phyloP scores from a whole-genome alignment of 2,113 vertebrate species.

The Mustelus asterias region DNA sequence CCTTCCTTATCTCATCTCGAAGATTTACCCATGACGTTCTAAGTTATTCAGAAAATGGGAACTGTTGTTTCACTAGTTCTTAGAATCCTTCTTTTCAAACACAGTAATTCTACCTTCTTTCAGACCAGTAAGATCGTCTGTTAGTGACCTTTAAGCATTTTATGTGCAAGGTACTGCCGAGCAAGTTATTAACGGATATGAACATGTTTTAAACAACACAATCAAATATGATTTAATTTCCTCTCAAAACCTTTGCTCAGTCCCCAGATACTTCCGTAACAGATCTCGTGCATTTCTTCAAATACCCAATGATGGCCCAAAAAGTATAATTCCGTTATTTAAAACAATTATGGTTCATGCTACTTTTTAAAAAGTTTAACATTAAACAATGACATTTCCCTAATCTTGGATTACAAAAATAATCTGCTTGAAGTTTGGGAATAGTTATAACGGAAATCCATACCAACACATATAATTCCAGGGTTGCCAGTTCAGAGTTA shows the following conservation, averaged over 20 bases:
- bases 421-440: not conserved
- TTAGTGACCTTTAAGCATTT: not conserved
- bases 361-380: not conserved
- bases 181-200: not conserved
- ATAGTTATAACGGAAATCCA: not conserved
- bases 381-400: constrained; percentile 5
- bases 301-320: not conserved
- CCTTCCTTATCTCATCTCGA: not conserved
- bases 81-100: not conserved
- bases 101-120: not conserved
- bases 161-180: not conserved
- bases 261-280: too few relatives aligned
- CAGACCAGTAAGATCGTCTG: not conserved
- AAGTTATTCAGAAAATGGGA: not conserved
- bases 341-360: not conserved
- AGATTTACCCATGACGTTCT: not conserved
- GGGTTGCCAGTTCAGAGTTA: not conserved
- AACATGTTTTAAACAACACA: not conserved
- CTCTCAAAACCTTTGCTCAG: not conserved
- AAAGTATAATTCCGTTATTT: not conserved
- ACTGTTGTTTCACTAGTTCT: not conserved
- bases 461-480: not conserved
- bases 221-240: not conserved
- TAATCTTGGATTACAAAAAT: not conserved
- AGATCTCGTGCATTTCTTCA: not conserved